Conservation (phyloP, 2,888 invertebrate species). For the Caenorhabditis macrosperma region DNA sequence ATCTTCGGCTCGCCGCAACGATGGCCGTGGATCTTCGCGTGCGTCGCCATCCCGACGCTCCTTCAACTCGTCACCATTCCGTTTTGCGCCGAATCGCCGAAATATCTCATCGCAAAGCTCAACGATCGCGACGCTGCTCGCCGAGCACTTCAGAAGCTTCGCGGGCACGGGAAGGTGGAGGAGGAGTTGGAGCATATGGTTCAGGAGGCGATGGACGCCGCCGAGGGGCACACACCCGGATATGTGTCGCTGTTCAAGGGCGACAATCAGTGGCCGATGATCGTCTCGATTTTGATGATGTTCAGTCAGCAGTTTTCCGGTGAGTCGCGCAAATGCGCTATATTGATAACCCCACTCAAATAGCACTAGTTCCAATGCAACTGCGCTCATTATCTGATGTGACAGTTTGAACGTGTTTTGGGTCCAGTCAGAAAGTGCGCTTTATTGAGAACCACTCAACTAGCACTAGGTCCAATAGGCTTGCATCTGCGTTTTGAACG, state of each 20-base stretch:
- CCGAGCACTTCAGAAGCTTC: conserved; percentile 38
- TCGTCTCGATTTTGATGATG: conserved; percentile 89
- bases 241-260: conserved; percentile 66
- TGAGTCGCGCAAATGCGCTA: conserved; percentile 4
- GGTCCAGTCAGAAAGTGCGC: too few species aligned
- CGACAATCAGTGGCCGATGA: conserved; percentile 86
- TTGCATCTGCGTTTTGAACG: too few species aligned
- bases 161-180: conserved; percentile 40
- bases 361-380: too few species aligned
- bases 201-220: conserved; percentile 19
- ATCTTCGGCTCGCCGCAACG: conserved; percentile 85
- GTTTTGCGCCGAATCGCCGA: conserved; percentile 90
- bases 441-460: too few species aligned
- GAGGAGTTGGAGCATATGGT: conserved; percentile 52
- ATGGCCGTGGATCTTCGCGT: conserved; percentile 86
- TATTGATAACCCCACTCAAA: too few species aligned
- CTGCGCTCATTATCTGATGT: too few species aligned
- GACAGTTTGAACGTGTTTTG: too few species aligned
- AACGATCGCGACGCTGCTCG: conserved; percentile 39
- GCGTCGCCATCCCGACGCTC: conserved; percentile 87
- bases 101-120: conserved; percentile 82
- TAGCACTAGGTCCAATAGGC: too few species aligned
- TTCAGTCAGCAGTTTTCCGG: conserved; percentile 91
- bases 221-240: conserved; percentile 19
- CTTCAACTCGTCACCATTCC: conserved; percentile 86